Base-by-base conservation (phyloP, 2,888 invertebrate genomes). In the Germaria angustata region DNA sequence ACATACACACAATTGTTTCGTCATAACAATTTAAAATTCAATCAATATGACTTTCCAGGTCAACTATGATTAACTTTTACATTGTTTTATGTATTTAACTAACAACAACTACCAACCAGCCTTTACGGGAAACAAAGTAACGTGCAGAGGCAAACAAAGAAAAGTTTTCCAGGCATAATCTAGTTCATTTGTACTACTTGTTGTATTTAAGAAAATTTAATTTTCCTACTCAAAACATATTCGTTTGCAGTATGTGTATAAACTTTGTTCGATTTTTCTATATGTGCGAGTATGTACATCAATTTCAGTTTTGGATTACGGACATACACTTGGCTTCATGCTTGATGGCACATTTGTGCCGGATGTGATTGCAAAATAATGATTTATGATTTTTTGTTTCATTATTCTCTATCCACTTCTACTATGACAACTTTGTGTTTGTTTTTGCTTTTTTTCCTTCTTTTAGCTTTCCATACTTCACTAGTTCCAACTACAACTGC, bases 291-390 rank as follows among this genome's bases (percentile, higher is more conserved):
- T n/a, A n/a, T 6, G 28, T 6, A 28, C n/a, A 28, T 9, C n/a
- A 44, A 57, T 36, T 55, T 57, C 61, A 9, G n/a, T 49, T 39
- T 51, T 44, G 11, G 51, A 76, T 17, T 75, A 53, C 17, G 36
- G 32, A 44, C 71, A 49, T 75, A 63, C 73, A 65, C 55, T 78
- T 78, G 78, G 69, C 75, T 82, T 79, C 51, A 73, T 75, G 78
- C 73, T 82, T 75, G 82, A 82, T 82, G 65, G 75, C 78, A 82
- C 82, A 82, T 82, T 82, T 82, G 78, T 82, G 82, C 78, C 80
- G 85, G 81, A 81, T 85, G 84, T 86, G 85, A 86, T 86, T 86
- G 85, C 85, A 85, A 84, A 86, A 86, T 86, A 86, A 86, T 86
- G 86, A 86, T 86, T 86, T 86, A 86, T 86, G 85, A 86, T 85